A percentile compares a stretch with the other conserved stretches of the same genome.
Conservation (phyloP, 2,888 invertebrate species). For the Pheosia tremula region DNA sequence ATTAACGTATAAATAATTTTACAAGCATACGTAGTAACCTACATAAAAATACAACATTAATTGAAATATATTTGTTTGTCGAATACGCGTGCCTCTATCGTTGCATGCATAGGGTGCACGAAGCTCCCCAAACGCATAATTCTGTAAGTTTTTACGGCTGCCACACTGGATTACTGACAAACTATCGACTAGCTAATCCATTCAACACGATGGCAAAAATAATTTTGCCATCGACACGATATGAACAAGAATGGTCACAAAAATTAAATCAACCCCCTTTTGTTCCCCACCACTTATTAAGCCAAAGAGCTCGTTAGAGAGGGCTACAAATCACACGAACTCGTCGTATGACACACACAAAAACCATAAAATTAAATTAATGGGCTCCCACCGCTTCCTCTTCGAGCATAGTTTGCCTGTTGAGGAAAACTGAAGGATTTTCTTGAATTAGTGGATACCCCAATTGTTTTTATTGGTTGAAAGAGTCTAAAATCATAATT, state of each 20-base stretch:
- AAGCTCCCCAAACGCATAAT: too few species aligned
- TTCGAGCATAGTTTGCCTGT: slow-evolving; percentile 63
- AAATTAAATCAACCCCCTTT: slow-evolving; percentile 18
- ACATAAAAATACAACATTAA: neutral
- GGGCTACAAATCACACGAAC: slow-evolving; percentile 76
- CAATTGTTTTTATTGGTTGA: neutral
- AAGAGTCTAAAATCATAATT: neutral
- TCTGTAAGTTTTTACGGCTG: too few species aligned
- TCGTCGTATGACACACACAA: slow-evolving; percentile 82
- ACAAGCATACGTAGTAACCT: neutral
- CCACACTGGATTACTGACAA: too few species aligned
- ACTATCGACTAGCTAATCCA: too few species aligned
- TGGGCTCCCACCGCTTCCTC: slow-evolving; percentile 68
- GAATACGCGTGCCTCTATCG: too few species aligned
- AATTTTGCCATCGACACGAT: too few species aligned
- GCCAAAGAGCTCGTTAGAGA: slow-evolving; percentile 66
- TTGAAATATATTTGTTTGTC: too few species aligned
- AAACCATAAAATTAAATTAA: slow-evolving; percentile 85
- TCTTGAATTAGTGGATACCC: slow-evolving; percentile 12
- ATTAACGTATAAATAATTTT: too few species aligned
- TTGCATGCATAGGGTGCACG: too few species aligned
- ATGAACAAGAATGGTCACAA: too few species aligned
- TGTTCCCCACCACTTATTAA: slow-evolving; percentile 56
- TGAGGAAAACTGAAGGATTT: slow-evolving; percentile 63
- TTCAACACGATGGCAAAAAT: too few species aligned